Evolutionary conservation across 2,797 vertebrate species (phyloP).

Genomic region (Orestias chungarensis): DNA sequence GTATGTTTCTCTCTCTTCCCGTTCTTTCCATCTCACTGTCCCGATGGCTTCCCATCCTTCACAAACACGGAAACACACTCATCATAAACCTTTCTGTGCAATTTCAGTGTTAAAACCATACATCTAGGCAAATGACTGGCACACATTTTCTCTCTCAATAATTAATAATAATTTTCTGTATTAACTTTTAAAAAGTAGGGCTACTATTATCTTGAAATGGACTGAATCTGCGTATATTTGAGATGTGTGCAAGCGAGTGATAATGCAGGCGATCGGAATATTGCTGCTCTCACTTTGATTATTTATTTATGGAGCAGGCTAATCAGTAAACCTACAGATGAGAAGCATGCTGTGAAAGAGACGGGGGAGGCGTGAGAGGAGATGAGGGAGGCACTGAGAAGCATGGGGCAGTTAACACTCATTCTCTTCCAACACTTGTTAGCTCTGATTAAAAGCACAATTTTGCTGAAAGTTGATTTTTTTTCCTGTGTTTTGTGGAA

Average conservation of each 20-base stretch:
- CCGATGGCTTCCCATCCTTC: constrained; percentile 25
- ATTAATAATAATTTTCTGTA: constrained; percentile 5
- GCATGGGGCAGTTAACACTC: constrained; percentile 27
- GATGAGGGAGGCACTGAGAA: constrained; percentile 28
- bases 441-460: constrained; percentile 28
- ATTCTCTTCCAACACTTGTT: constrained; percentile 42
- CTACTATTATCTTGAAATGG: not conserved
- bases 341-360: constrained; percentile 56
- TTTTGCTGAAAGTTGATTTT: constrained; percentile 22
- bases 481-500: not conserved
- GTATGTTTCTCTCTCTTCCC: constrained; percentile 59
- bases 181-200: not conserved
- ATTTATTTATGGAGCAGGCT: constrained; percentile 74
- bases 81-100: not conserved
- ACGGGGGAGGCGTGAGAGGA: constrained; percentile 25
- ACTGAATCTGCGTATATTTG: constrained; percentile 3
- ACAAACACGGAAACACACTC: constrained; percentile 2
- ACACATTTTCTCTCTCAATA: not conserved
- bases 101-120: not conserved
- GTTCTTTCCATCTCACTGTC: constrained; percentile 35
- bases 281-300: constrained; percentile 64
- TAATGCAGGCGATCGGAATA: constrained; percentile 59
- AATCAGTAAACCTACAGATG: constrained; percentile 72
- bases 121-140: constrained; percentile 12
- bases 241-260: constrained; percentile 27